Conservation (phyloP, 2,113 vertebrate species). For the Herpetotheres cachinnans region DNA sequence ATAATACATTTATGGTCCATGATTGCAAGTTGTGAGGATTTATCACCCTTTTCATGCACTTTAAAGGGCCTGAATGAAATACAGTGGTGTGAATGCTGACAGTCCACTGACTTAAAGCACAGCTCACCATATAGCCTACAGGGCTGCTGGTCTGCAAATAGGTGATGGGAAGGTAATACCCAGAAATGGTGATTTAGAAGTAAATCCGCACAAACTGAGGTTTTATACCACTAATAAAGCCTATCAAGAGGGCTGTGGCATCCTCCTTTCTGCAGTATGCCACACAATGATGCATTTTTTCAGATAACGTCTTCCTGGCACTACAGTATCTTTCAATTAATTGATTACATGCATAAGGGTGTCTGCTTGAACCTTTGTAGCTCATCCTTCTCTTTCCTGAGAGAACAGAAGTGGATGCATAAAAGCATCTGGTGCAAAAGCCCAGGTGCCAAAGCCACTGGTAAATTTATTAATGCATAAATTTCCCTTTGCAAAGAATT, state of each 20-base stretch:
- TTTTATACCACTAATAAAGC: neutral
- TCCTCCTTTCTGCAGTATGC: neutral
- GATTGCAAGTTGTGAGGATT: neutral
- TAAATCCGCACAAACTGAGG: neutral
- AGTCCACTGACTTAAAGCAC: neutral
- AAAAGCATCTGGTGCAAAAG: neutral
- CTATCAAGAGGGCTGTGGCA: neutral
- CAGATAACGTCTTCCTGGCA: neutral
- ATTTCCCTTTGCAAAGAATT: neutral
- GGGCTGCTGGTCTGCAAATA: neutral
- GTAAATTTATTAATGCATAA: neutral
- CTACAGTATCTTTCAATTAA: neutral
- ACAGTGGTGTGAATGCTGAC: neutral
- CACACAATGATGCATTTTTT: neutral
- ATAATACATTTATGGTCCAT: neutral
- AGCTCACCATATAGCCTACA: neutral
- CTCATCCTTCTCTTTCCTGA: neutral
- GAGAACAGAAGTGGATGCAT: neutral
- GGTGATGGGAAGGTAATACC: neutral
- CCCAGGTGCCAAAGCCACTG: neutral
- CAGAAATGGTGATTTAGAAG: neutral
- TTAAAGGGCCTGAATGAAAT: conserved; percentile 3
- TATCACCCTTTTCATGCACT: neutral
- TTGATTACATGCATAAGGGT: neutral
- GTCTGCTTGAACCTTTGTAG: neutral